Base-by-base conservation (phyloP, 2,888 invertebrate genomes). In the Chouioia cunea region DNA sequence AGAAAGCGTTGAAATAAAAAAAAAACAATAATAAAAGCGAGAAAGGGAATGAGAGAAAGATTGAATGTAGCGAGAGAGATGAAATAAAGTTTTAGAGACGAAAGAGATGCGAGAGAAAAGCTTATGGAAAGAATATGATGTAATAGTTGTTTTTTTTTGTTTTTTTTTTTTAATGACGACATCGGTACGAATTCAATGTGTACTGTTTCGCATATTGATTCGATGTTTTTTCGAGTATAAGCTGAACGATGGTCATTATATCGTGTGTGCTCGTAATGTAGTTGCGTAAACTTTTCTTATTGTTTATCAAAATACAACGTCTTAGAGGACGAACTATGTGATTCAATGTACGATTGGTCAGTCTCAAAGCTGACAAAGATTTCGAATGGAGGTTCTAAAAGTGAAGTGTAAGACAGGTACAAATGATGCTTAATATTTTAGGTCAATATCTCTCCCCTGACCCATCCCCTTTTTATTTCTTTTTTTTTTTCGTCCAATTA, bases 231-330 rank as follows among this genome's bases (percentile, higher is more conserved):
- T 46, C 52, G 16, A 46, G 50, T 70, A 60, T 44, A 44, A 66
- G 48, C 46, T 46, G 52, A 47, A 46, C 22, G 36, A 48, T 12
- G 57, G 48, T 54, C 52, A 56, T 36, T 50, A 27, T 43, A 60
- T 70, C 65, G 66, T 73, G n/a, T n/a, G 63, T 66, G 70, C 66
- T 65, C 50, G 57, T 68, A 15, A 58, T 47, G 57, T 62, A 69
- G 59, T 60, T 65, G 57, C 22, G 57, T 59, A 60, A 69, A 16
- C 64, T 59, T 52, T 72, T 66, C 54, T 64, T 68, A 64, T n/a
- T 52, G 56, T 65, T 58, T 63, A 52, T 57, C 10, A 44, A 60
- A 18, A 71, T 62, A 22, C 43, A n/a, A 53, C 53, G 57, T 58
- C 22, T 58, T 62, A 67, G 63, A n/a, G 46, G 62, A 65, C 57